A percentile compares a stretch with the other conserved stretches of the same genome.
phyloP scores from a whole-genome alignment of 2,113 vertebrate species.

The Aegithalos caudatus region DNA sequence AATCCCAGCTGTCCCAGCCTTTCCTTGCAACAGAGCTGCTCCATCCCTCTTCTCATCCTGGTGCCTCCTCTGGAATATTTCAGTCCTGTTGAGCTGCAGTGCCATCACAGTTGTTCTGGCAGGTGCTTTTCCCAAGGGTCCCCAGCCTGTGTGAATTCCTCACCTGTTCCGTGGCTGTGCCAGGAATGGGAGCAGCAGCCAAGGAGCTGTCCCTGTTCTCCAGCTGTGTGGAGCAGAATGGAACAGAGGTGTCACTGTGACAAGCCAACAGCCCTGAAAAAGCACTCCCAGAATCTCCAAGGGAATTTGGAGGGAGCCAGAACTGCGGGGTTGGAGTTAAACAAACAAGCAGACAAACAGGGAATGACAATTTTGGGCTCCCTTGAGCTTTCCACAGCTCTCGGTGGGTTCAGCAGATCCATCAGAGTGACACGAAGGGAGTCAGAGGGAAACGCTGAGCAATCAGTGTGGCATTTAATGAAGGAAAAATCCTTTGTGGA shows the following conservation, averaged over 20 bases:
- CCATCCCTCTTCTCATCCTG: not conserved
- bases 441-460: not conserved
- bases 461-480: fast-evolving
- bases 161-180: fast-evolving
- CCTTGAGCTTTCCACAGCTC: not conserved
- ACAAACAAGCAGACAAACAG: not conserved
- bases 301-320: not conserved
- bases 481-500: not conserved
- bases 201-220: not conserved
- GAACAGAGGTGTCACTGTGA: not conserved
- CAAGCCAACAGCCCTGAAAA: not conserved
- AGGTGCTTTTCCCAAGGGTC: not conserved
- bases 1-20: fast-evolving
- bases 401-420: not conserved
- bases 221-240: not conserved
- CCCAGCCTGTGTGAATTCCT: not conserved
- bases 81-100: not conserved
- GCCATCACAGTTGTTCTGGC: not conserved
- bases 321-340: not conserved
- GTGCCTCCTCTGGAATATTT: not conserved
- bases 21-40: not conserved
- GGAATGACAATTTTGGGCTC: not conserved
- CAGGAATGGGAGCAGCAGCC: not conserved
- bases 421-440: not conserved
- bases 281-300: not conserved